Evolutionary conservation across 1,140 invertebrate genomes (phyloP).

Genomic region (Drosophila athabasca): DNA sequence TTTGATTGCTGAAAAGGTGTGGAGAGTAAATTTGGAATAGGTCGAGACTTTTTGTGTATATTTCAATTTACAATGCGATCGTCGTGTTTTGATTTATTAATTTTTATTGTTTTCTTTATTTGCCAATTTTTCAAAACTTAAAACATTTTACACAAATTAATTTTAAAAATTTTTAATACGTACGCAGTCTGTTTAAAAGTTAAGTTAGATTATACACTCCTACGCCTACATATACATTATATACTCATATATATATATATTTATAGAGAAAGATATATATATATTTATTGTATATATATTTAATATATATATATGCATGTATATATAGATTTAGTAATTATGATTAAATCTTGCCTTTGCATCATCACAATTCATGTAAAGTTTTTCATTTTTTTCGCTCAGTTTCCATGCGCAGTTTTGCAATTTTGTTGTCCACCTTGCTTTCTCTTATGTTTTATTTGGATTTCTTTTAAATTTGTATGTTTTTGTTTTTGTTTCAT

Average conservation of each 20-base stretch:
- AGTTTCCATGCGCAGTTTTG: slow-evolving; percentile 68
- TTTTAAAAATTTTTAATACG: slow-evolving; percentile 82
- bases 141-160: slow-evolving; percentile 82
- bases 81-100: slow-evolving; percentile 75
- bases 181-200: slow-evolving; percentile 82
- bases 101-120: slow-evolving; percentile 82
- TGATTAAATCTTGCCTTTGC: slow-evolving; percentile 82
- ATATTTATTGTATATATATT: slow-evolving; percentile 46
- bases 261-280: slow-evolving; percentile 71
- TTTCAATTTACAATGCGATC: slow-evolving; percentile 54
- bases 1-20: slow-evolving; percentile 58
- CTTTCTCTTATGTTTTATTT: slow-evolving; percentile 38
- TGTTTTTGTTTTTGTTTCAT: slow-evolving; percentile 37
- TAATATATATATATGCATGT: slow-evolving; percentile 47
- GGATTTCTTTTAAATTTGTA: slow-evolving; percentile 31
- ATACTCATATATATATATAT: slow-evolving; percentile 69
- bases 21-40: slow-evolving; percentile 63
- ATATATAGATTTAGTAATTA: slow-evolving; percentile 80
- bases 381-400: slow-evolving; percentile 69
- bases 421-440: slow-evolving; percentile 54
- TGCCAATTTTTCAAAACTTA: slow-evolving; percentile 82
- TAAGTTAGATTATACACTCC: slow-evolving; percentile 80
- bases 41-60: slow-evolving; percentile 44
- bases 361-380: slow-evolving; percentile 83
- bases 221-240: slow-evolving; percentile 77